Evolutionary conservation across 2,797 vertebrate species (phyloP), one percentile per base, ranked within the genome.

Genomic region (Typhlichthys eigenmanni): DNA sequence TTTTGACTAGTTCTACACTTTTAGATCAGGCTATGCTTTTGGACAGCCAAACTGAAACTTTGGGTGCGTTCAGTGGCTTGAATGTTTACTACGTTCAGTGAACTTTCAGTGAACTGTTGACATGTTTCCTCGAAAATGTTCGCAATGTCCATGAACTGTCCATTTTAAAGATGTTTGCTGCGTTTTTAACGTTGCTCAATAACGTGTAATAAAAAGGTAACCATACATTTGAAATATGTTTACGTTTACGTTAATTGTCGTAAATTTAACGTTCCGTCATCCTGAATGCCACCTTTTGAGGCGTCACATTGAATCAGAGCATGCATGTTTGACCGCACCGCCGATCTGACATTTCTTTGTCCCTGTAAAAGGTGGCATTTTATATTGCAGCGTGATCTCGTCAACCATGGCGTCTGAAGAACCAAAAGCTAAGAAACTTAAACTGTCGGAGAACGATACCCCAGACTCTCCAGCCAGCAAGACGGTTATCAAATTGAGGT

Each of bases 351-450:
- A 72, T 63, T 55, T 52, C 1, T 13, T 32, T 47, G 11, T 60
- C 6, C 24, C 29, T 34, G 61, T 71, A 59, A 58, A 59, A 83
- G 71, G 82, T 74, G 75, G 24, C 24, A 29, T 29, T 29, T 29
- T 29, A 29, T 29, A 67, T 8, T 1, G 17, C 55, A 84, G 43
- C 86, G 74, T 85, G 75, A 13, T 19, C 0, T 2, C 0, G 0
- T 47, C 50, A 77, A 63, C 19, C 65, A 93, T 93, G 92, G 87
- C 91, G 11, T 87, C 88, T 0, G 89, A 71, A 0, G 91, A 91
- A 81, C 91, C 91, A 0, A 85, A 76, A 83, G 87, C 91, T 13
- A 93, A 92, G 82, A 94, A 87, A 84, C 68, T 47, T 1, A 93
- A 85, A 82, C 80, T 91, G 4, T 79, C 82, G 1, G 64, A 73